Conservation (phyloP, 2,888 invertebrate species). For the Xylocampa areola region DNA sequence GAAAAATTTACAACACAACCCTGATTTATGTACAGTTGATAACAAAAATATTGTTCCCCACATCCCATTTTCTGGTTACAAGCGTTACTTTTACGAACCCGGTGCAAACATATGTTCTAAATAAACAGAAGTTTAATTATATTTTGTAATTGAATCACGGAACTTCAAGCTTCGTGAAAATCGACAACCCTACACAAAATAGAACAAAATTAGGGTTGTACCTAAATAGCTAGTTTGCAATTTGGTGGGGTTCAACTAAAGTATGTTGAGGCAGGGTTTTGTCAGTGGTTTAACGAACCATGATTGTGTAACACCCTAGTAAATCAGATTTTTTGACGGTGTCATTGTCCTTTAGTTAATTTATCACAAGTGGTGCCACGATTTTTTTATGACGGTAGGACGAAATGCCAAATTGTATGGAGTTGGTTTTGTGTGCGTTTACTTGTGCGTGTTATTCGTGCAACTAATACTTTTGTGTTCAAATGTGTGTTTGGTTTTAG, state of each 20-base stretch:
- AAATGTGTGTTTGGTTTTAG: neutral
- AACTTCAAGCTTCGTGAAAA: constrained; percentile 11
- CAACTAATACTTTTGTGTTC: constrained; percentile 7
- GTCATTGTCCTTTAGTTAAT: constrained; percentile 73
- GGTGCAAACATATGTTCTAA: constrained; percentile 34
- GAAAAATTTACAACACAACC: neutral
- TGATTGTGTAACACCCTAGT: constrained; percentile 83
- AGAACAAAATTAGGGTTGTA: constrained; percentile 62
- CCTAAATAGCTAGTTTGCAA: constrained; percentile 65
- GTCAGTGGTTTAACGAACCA: constrained; percentile 84
- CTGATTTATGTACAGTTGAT: neutral
- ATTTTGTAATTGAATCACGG: constrained; percentile 42
- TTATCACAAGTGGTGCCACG: constrained; percentile 70
- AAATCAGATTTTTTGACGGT: constrained; percentile 79
- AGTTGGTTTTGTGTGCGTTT: constrained; percentile 35
- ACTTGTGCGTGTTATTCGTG: constrained; percentile 19
- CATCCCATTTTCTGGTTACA: neutral
- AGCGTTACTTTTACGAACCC: constrained; percentile 6
- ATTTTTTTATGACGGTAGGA: constrained; percentile 52
- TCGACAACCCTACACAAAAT: constrained; percentile 51
- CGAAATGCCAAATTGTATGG: constrained; percentile 46
- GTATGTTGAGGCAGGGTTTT: constrained; percentile 74
- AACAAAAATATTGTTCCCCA: neutral
- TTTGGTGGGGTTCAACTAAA: constrained; percentile 70
- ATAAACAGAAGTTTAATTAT: constrained; percentile 47